phyloP scores from a whole-genome alignment of 2,888 invertebrate species.

The Reticulitermes lucifugus region DNA sequence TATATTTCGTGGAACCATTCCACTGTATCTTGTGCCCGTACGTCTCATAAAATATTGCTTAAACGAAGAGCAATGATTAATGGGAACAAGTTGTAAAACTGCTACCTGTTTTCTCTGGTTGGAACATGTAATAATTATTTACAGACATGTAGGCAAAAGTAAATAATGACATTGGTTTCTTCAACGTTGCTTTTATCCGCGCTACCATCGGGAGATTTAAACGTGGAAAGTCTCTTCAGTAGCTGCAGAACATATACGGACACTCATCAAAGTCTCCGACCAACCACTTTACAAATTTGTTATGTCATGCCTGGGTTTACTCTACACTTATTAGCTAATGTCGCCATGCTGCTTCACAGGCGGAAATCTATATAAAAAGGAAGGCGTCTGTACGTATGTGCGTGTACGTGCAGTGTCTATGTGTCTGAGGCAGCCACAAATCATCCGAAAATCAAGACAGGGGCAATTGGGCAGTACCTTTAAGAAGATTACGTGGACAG shows the following conservation, averaged over 20 bases:
- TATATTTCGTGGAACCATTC: constrained; percentile 28
- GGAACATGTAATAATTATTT: constrained; percentile 36
- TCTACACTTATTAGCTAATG: constrained; percentile 8
- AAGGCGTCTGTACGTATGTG: background rate
- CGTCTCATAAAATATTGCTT: background rate
- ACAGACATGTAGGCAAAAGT: constrained; percentile 23
- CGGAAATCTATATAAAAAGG: background rate
- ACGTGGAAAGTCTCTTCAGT: constrained; percentile 1
- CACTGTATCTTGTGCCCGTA: background rate
- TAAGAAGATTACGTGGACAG: too few species aligned
- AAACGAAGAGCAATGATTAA: constrained; percentile 41
- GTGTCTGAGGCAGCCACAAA: too few species aligned
- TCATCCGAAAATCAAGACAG: too few species aligned
- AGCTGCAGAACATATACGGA: background rate
- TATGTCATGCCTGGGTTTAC: constrained; percentile 20
- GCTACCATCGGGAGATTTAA: constrained; percentile 14
- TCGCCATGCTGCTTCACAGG: constrained; percentile 20
- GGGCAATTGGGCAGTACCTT: too few species aligned
- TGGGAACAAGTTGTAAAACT: constrained; percentile 47
- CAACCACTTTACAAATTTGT: constrained; percentile 38
- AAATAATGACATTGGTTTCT: constrained; percentile 30
- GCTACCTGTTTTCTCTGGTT: constrained; percentile 46
- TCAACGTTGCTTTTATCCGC: background rate
- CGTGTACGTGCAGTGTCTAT: too few species aligned
- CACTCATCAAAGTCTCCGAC: constrained; percentile 35